phyloP scores from a whole-genome alignment of 2,888 invertebrate species.

The Cabera pusaria region DNA sequence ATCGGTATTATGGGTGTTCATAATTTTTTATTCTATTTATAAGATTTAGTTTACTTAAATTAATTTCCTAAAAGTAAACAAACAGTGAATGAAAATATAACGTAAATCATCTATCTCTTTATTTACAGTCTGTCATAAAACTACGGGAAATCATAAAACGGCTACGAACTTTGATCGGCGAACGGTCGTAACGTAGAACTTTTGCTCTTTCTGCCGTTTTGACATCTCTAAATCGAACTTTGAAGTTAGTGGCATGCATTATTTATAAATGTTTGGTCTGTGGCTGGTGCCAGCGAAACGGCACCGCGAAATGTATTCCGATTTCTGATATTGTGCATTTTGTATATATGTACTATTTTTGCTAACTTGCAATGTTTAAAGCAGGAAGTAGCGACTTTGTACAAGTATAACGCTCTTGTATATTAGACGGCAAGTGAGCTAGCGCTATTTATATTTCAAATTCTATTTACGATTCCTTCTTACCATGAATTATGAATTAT shows the following conservation, averaged over 20 bases:
- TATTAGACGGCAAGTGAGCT: no score
- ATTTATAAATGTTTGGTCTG: constrained; percentile 40
- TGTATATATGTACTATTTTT: no score
- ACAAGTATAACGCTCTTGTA: no score
- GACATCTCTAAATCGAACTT: constrained; percentile 61
- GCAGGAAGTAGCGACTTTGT: no score
- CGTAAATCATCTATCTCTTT: no score
- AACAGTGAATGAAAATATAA: constrained; percentile 6
- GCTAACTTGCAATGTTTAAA: no score
- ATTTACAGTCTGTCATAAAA: constrained; percentile 17
- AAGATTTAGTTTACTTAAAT: no score
- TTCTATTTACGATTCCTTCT: no score
- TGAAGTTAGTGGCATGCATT: constrained; percentile 51
- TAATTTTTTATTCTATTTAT: no score
- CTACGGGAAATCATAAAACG: constrained; percentile 26
- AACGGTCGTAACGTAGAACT: constrained; percentile 49
- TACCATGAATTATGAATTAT: no score
- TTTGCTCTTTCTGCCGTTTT: constrained; percentile 58
- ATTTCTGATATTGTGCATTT: constrained; percentile 20
- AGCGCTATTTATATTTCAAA: no score
- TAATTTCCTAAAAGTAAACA: constrained; percentile 1
- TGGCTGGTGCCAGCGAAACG: constrained; percentile 16
- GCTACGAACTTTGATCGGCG: constrained; percentile 55
- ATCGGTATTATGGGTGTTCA: no score
- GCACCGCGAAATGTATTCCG: constrained; percentile 26